Conservation (phyloP, 2,113 vertebrate species). For the Gobio gobio region DNA sequence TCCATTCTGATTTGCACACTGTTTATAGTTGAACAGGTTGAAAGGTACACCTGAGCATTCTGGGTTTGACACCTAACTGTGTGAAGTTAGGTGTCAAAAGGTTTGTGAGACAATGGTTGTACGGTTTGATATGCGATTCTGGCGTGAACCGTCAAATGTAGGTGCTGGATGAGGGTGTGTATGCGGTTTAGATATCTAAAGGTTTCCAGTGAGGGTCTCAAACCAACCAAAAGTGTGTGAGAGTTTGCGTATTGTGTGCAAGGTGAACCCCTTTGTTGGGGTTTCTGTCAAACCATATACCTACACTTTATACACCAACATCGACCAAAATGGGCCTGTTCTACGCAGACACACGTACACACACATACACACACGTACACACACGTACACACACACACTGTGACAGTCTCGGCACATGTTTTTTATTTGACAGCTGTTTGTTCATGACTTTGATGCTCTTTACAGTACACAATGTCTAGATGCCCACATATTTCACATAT, state of each 20-base stretch:
- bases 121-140: not conserved
- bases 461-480: not conserved
- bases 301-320: not conserved
- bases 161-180: constrained; percentile 5
- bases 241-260: not conserved
- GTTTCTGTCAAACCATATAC: constrained; percentile 24
- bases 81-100: not conserved
- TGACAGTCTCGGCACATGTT: not conserved
- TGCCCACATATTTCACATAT: constrained; percentile 9
- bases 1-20: not conserved
- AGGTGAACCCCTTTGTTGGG: constrained; percentile 16
- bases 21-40: not conserved
- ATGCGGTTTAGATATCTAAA: constrained; percentile 28
- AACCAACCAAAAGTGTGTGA: constrained; percentile 31
- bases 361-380: not conserved
- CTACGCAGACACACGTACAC: not conserved
- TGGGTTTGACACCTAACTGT: not conserved
- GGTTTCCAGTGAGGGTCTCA: constrained; percentile 16
- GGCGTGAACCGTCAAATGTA: not conserved
- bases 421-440: constrained; percentile 6
- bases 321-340: not conserved
- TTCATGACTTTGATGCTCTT: not conserved
- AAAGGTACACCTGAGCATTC: not conserved
- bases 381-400: not conserved
- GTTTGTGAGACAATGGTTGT: too few relatives aligned